These are phyloP conservation scores for Andrena praecox DNA, from an alignment of 2,888 invertebrate species.

Conservation along the genomic window DNA sequence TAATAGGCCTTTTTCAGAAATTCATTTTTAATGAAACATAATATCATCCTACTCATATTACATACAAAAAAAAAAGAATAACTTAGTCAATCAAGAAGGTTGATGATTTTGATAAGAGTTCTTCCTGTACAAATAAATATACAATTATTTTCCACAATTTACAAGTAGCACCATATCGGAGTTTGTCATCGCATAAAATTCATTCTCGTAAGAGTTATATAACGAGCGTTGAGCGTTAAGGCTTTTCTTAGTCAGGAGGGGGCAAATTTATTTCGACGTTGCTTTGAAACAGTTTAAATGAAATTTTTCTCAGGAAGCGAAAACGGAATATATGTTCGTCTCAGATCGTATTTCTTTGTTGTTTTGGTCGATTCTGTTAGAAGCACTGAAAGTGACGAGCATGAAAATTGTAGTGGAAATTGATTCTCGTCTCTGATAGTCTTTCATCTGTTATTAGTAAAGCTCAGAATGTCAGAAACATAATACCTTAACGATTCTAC, in stretches of 20 bases:
- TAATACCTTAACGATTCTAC: slow-evolving; percentile 63
- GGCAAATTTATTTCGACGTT: slow-evolving; percentile 19
- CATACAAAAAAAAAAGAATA: slow-evolving; percentile 40
- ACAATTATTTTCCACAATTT: slow-evolving; percentile 62
- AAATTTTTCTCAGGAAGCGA: slow-evolving; percentile 22
- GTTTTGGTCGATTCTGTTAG: slow-evolving; percentile 21
- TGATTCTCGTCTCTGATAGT: slow-evolving; percentile 54
- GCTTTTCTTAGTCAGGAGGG: slow-evolving; percentile 15
- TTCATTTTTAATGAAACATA: slow-evolving; percentile 50
- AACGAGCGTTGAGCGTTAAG: slow-evolving; percentile 33
- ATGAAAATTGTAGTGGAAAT: slow-evolving; percentile 53
- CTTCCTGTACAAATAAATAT: slow-evolving; percentile 62
- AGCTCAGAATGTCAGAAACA: slow-evolving; percentile 59
- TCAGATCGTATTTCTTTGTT: not conserved
- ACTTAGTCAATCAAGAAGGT: slow-evolving; percentile 58
- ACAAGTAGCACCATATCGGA: slow-evolving; percentile 61
- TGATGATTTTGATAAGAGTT: slow-evolving; percentile 62
- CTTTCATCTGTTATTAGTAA: slow-evolving; percentile 56
- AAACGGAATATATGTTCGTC: slow-evolving; percentile 1
- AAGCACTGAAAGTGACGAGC: slow-evolving; percentile 21
- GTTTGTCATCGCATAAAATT: slow-evolving; percentile 43
- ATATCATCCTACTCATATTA: slow-evolving; percentile 37
- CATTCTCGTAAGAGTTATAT: slow-evolving; percentile 32
- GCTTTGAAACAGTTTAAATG: slow-evolving; percentile 20
- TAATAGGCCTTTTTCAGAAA: slow-evolving; percentile 47